These are phyloP conservation scores for Xanthia icteritia DNA, from an alignment of 2,888 invertebrate species.

Conservation along the genomic window DNA sequence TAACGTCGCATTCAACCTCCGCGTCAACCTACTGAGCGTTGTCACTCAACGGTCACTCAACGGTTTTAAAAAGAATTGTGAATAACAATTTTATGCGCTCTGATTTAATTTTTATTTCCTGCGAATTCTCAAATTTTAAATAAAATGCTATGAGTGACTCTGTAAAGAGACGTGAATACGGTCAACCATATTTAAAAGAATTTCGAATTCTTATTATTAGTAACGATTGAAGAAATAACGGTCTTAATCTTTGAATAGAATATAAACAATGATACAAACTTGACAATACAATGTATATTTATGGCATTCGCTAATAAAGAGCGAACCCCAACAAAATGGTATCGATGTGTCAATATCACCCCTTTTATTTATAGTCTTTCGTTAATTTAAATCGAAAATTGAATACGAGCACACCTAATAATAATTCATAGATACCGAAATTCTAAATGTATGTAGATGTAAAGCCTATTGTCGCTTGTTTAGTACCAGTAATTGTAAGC, in stretches of 20 bases:
- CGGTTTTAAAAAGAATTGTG: conserved; percentile 78
- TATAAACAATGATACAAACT: conserved; percentile 51
- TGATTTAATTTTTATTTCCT: conserved; percentile 79
- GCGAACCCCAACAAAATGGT: conserved; percentile 64
- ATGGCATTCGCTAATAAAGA: conserved; percentile 38
- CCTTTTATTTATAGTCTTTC: conserved; percentile 70
- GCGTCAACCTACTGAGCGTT: conserved; percentile 78
- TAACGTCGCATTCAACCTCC: conserved; percentile 79
- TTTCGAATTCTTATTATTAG: conserved; percentile 42
- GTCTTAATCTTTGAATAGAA: conserved; percentile 46
- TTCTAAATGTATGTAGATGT: conserved; percentile 22
- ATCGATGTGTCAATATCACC: conserved; percentile 75
- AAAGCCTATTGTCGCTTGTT: conserved; percentile 58
- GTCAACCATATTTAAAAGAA: conserved; percentile 43
- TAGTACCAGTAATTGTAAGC: conserved; percentile 72
- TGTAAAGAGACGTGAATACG: conserved; percentile 46
- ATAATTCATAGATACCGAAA: conserved; percentile 34
- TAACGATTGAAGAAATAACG: conserved; percentile 44
- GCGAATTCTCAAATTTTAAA: conserved; percentile 78
- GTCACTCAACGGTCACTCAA: conserved; percentile 88
- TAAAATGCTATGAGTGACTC: conserved; percentile 53
- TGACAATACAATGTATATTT: conserved; percentile 47
- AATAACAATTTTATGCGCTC: conserved; percentile 74
- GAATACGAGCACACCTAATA: conserved; percentile 31
- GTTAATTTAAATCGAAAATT: conserved; percentile 51